Evolutionary conservation across 2,888 invertebrate genomes (phyloP), one percentile per base, ranked within the genome.

Genomic region (Actias luna): DNA sequence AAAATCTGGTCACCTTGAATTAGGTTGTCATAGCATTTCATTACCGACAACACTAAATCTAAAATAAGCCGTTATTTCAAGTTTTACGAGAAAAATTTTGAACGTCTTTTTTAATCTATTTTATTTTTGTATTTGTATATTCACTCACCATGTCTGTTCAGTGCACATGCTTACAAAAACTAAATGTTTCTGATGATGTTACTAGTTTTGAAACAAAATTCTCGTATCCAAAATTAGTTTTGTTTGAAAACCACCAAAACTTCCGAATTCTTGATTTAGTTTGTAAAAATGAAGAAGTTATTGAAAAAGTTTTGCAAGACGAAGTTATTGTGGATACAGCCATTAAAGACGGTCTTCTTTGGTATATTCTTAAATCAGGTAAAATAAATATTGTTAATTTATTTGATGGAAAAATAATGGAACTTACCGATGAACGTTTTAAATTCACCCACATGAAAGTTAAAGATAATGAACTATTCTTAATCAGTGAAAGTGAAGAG

Each of bases 401-500:
- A 18, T 3, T 71, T 2, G 77, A 72, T 18, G 77, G 77, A n/a
- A 64, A 64, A 12, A 73, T 78, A 67, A 65, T 82, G 5, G 79
- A 76, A 69, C 67, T 89, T 58, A 79, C 73, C 50, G 79, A 78
- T 61, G 79, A 82, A 27, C 80, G 80, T 66, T 82, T 83, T 50
- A 84, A 82, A 75, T 74, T 90, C 33, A 71, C 75, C 33, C 75
- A 81, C 65, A 73, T 87, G 55, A 68, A 69, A 65, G 71, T 66
- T 27, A 70, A 69, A 64, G 67, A 72, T 0, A 69, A 73, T 10
- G 73, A 72, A 18, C 66, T 91, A 50, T 67, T 79, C 65, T 74
- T 92, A 35, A 69, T 83, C 16, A 91, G 85, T 74, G 85, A 88
- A 74, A 81, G 85, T 76, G 87, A 87, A 22, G 90, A 91, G 69